Evolutionary conservation across 2,797 vertebrate species (phyloP).

Genomic region (Brotula barbata): DNA sequence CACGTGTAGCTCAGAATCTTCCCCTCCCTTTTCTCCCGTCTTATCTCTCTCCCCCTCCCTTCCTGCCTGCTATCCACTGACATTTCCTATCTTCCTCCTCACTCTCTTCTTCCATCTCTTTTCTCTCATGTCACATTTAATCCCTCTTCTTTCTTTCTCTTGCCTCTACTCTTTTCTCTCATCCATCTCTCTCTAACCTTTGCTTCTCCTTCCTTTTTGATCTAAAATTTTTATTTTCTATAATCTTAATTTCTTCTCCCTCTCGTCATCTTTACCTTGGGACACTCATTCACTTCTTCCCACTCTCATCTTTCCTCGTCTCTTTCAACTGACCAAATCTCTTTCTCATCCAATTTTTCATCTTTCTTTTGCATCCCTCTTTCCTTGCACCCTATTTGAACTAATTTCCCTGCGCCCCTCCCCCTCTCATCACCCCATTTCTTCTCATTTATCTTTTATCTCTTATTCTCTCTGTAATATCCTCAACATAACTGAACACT

Average conservation of each 20-base stretch:
- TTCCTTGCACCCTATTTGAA: neutral
- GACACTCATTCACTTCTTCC: constrained; percentile 1
- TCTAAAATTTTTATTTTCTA: neutral
- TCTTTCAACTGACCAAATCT: neutral
- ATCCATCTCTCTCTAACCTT: neutral
- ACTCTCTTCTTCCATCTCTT: neutral
- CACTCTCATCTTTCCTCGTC: too few relatives aligned
- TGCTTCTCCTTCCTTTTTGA: too few relatives aligned
- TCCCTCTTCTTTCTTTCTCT: neutral
- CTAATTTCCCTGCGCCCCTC: neutral
- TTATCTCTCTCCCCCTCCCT: neutral
- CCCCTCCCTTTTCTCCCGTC: constrained; percentile 28
- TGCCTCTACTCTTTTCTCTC: neutral
- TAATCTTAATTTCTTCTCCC: neutral
- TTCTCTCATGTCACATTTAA: neutral
- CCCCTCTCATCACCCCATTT: neutral
- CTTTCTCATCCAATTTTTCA: neutral
- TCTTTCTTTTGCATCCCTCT: neutral
- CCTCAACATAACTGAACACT: neutral
- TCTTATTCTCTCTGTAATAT: too few relatives aligned
- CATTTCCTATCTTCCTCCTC: neutral
- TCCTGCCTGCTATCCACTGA: constrained; percentile 2
- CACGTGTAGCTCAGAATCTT: constrained; percentile 45
- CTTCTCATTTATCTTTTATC: too few relatives aligned
- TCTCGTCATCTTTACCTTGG: neutral